Base-by-base conservation (phyloP, 2,797 vertebrate species). In the Rousettus madagascariensis region DNA sequence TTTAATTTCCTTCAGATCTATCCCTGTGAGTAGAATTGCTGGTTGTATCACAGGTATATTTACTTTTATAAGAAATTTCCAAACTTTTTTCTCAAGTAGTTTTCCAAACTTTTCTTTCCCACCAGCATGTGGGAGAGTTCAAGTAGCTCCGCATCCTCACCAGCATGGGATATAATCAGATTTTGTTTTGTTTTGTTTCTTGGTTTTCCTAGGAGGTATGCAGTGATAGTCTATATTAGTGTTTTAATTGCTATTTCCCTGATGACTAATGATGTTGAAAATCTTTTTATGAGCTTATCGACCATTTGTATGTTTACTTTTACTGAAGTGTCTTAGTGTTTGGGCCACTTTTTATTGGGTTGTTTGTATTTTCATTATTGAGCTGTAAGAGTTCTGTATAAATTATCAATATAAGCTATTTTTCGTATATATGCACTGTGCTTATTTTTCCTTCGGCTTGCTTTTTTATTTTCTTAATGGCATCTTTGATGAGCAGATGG, bases 371-470 rank as follows among this genome's bases (percentile, higher is more conserved):
- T 57, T 36, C 30, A 12, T 30, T 30, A 36, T 8, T 19, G 30
- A 77, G 17, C 59, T 36, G 9, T 36, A 16, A 12, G 80, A 28
- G 53, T 77, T 57, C 80, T 46, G 57, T 57, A 24, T 55, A 36
- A 66, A 22, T 24, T 17, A 55, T 55, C 59, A 9, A 15, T 17
- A 33, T 8, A 15, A 26, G 33, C 6, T 66, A 33, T 65, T 46
- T 53, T 33, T 13, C n/a, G 0, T 16, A 3, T 5, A 0, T 7
- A 3, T 7, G 19, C 13, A 13, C 19, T 24, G 13, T 6, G 22
- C 6, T 10, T 15, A 36, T 63, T 51, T 63, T 10, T 33, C 33
- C n/a, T 12, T 49, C 20, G 49, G 20, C 13, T 68, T 8, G 8
- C 51, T 28, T 41, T 46, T 59, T 15, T 11, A 4, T 46, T 36